phyloP scores from a whole-genome alignment of 2,888 invertebrate species.

The Esperia sulphurella region DNA sequence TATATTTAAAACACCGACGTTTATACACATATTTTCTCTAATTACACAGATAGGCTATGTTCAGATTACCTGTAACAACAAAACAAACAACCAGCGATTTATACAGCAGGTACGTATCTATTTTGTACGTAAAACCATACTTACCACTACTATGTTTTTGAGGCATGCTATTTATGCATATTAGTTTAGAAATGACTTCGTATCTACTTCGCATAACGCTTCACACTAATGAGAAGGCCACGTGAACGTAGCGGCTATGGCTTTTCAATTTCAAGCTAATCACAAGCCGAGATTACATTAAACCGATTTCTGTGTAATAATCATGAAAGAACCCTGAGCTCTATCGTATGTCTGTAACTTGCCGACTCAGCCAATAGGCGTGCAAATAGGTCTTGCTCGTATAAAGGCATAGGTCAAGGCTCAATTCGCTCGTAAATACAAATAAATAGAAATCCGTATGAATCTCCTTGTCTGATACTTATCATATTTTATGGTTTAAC shows the following conservation, averaged over 20 bases:
- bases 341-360: conserved; percentile 44
- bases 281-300: conserved; percentile 18
- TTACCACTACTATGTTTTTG: too few relatives aligned
- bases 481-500: conserved; percentile 70
- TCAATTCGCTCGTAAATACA: conserved; percentile 65
- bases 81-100: too few relatives aligned
- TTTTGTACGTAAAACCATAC: too few relatives aligned
- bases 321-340: conserved; percentile 34
- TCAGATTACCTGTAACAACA: too few relatives aligned
- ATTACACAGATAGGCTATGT: too few relatives aligned
- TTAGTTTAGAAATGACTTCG: too few relatives aligned
- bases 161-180: too few relatives aligned
- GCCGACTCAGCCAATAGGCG: conserved; percentile 32
- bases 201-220: too few relatives aligned
- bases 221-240: background rate
- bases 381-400: conserved; percentile 29
- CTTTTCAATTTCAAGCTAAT: background rate
- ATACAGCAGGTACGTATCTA: too few relatives aligned
- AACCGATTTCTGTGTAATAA: conserved; percentile 27
- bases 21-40: too few relatives aligned
- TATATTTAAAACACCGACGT: too few relatives aligned
- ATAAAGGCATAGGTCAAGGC: conserved; percentile 65
- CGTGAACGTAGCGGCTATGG: background rate
- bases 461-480: conserved; percentile 65
- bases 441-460: conserved; percentile 65